Evolutionary conservation across 2,797 vertebrate species (phyloP).

Genomic region (Labroides dimidiatus): DNA sequence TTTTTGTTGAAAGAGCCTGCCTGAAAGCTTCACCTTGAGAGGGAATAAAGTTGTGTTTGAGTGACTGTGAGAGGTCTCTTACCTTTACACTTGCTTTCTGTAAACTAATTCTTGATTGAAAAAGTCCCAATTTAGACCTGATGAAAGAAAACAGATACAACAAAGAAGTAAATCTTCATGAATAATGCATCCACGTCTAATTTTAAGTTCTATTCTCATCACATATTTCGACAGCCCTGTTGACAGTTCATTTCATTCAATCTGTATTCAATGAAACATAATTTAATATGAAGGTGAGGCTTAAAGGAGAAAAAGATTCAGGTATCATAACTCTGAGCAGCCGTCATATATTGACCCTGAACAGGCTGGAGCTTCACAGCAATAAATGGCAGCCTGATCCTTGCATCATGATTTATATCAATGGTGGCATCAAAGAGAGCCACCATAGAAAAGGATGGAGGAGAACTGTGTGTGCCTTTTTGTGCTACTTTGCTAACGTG

Average conservation of each 20-base stretch:
- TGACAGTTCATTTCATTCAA: not conserved
- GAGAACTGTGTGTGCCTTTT: slow-evolving; percentile 7
- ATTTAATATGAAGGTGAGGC: not conserved
- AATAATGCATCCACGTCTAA: slow-evolving; percentile 2
- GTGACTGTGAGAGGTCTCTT: slow-evolving; percentile 58
- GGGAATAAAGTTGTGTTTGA: slow-evolving; percentile 1
- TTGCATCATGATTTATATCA: slow-evolving; percentile 40
- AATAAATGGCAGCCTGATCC: slow-evolving; percentile 61
- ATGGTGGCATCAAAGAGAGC: slow-evolving; percentile 30
- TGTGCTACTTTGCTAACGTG: not conserved
- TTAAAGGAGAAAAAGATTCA: slow-evolving; percentile 8
- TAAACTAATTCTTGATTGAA: slow-evolving; percentile 99
- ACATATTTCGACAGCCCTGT: not conserved
- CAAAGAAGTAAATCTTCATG: slow-evolving; percentile 2
- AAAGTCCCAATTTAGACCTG: slow-evolving; percentile 98
- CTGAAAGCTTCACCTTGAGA: slow-evolving; percentile 12
- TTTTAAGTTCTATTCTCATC: not conserved
- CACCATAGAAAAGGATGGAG: slow-evolving; percentile 25
- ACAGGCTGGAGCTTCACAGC: slow-evolving; percentile 19
- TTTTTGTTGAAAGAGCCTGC: not conserved
- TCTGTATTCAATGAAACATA: slow-evolving; percentile 5
- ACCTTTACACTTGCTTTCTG: slow-evolving; percentile 99
- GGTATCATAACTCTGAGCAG: slow-evolving; percentile 21
- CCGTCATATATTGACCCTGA: slow-evolving; percentile 42
- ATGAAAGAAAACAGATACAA: slow-evolving; percentile 28